Conservation (phyloP, 2,113 vertebrate genomes). For the Leucopsar rothschildi region DNA sequence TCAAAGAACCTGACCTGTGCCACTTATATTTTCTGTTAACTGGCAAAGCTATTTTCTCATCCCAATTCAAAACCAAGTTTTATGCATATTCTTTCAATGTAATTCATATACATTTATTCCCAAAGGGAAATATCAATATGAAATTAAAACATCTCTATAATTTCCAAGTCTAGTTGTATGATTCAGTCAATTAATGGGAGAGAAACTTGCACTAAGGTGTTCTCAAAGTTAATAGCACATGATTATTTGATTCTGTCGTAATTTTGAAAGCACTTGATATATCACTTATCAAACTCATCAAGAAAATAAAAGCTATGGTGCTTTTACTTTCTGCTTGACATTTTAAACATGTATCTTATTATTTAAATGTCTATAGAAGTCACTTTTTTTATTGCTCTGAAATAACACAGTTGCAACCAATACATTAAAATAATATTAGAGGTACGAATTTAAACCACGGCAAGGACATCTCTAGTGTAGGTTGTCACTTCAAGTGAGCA, state of each 20-base stretch:
- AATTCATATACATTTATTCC: background rate
- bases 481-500: background rate
- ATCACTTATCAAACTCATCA: background rate
- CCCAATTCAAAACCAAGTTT: background rate
- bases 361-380: background rate
- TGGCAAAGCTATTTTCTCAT: background rate
- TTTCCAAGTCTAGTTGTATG: background rate
- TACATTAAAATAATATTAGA: slow-evolving; percentile 1
- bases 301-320: background rate
- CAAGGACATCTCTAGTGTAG: slow-evolving; percentile 1
- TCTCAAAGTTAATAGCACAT: background rate
- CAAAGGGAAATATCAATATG: background rate
- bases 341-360: slow-evolving; percentile 21
- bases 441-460: background rate
- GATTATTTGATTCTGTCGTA: background rate
- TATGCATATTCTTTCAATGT: background rate
- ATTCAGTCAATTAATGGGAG: background rate
- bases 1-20: background rate
- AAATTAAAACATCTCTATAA: background rate
- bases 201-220: background rate
- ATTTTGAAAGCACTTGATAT: background rate
- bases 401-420: background rate
- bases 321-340: background rate
- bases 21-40: background rate
- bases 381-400: background rate